phyloP scores from a whole-genome alignment of 2,113 vertebrate species.

The Desmodus rotundus region DNA sequence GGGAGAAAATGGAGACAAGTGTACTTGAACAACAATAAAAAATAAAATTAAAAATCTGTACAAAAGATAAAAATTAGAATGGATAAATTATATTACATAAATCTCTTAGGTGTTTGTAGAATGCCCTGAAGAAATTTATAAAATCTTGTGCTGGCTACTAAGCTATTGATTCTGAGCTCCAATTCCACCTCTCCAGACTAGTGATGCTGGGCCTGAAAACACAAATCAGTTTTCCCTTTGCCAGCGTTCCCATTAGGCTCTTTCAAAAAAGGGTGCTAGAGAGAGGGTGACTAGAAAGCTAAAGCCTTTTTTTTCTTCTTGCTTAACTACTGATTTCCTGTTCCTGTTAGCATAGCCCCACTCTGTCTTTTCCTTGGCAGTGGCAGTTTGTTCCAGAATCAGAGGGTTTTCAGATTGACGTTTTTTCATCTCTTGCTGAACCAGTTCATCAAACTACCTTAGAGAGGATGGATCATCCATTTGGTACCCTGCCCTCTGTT shows the following conservation, averaged over 20 bases:
- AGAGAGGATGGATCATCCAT: background rate
- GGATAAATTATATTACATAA: background rate
- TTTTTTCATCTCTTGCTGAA: background rate
- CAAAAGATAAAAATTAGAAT: background rate
- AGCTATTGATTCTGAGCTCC: background rate
- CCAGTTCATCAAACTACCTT: background rate
- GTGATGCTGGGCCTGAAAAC: background rate
- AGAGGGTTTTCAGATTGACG: background rate
- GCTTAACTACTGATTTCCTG: background rate
- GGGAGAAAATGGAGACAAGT: too few relatives aligned
- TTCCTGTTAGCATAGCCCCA: background rate
- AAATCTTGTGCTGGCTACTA: background rate
- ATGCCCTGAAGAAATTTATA: background rate
- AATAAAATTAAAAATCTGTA: too few relatives aligned
- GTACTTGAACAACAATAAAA: too few relatives aligned
- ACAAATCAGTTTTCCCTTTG: background rate
- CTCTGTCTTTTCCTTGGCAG: background rate
- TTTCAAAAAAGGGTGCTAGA: background rate
- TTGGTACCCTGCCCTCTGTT: background rate
- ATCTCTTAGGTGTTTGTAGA: background rate
- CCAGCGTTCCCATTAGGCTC: background rate
- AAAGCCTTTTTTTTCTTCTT: background rate
- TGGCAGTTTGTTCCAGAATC: background rate
- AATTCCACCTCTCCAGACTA: background rate
- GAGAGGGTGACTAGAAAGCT: rapidly evolving